Percentiles rank a stretch among this genome's conserved stretches.
Evolutionary conservation across 2,888 invertebrate species (phyloP).

Genomic region (Drepana falcataria): DNA sequence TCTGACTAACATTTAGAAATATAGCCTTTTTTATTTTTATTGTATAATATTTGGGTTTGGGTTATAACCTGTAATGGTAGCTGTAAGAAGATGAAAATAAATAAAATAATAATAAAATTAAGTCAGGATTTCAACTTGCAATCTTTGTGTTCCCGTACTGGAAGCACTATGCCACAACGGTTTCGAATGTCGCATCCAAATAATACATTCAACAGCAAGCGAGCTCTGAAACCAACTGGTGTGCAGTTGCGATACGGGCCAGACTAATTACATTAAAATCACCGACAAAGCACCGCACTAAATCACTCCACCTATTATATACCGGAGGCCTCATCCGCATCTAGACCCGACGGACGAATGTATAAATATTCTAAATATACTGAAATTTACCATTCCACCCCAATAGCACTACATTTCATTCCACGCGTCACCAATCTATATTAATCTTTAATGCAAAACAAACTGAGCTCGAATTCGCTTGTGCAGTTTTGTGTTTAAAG

Average conservation of each 20-base stretch:
- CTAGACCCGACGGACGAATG: conserved; percentile 61
- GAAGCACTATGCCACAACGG: too few species aligned
- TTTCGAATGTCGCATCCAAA: too few species aligned
- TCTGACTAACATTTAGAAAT: too few species aligned
- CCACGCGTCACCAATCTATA: conserved; percentile 14
- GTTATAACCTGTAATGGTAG: too few species aligned
- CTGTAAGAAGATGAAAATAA: too few species aligned
- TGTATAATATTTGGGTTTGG: too few species aligned
- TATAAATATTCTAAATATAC: conserved; percentile 76
- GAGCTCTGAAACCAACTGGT: conserved; percentile 39
- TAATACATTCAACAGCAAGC: too few species aligned
- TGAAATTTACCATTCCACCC: conserved; percentile 49
- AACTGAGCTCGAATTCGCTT: conserved; percentile 19
- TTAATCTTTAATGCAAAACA: conserved; percentile 6
- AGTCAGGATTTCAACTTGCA: too few species aligned
- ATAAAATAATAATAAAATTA: too few species aligned
- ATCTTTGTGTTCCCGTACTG: too few species aligned
- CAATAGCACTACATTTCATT: conserved; percentile 5
- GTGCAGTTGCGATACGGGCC: conserved; percentile 39
- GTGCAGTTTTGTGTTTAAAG: conserved; percentile 8
- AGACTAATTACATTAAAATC: conserved; percentile 73
- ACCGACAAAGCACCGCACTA: conserved; percentile 60
- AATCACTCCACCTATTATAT: conserved; percentile 72
- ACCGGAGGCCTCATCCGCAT: conserved; percentile 64
- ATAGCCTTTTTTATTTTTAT: too few species aligned